These are phyloP conservation scores for Agelaius phoeniceus DNA, from an alignment of 2,113 vertebrate species.

Conservation along the genomic window DNA sequence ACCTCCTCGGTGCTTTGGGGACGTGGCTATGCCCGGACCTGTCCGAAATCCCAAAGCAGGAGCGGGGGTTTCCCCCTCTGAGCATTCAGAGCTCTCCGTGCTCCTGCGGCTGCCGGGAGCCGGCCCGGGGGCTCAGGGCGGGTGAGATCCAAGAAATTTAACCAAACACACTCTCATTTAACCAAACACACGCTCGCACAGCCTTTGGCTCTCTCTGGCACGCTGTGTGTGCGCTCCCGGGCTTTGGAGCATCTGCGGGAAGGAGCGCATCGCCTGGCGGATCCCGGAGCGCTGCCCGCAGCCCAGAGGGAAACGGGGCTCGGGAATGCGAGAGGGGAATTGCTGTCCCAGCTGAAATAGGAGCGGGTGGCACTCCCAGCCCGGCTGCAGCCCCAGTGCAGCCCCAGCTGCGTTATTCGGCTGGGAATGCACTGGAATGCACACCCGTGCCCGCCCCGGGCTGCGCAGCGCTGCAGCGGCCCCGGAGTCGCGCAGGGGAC, in stretches of 20 bases:
- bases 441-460: not conserved
- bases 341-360: not conserved
- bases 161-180: no score
- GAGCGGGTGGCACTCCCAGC: not conserved
- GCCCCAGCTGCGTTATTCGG: not conserved
- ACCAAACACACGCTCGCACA: fast-evolving
- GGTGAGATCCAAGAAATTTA: not conserved
- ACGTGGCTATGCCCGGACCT: no score
- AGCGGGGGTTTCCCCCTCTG: fast-evolving
- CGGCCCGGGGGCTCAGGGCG: fast-evolving
- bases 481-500: fast-evolving
- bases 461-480: not conserved
- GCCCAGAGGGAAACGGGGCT: not conserved
- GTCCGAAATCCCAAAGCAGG: fast-evolving
- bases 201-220: fast-evolving
- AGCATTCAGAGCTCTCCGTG: fast-evolving
- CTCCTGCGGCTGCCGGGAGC: no score
- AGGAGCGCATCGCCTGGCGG: not conserved
- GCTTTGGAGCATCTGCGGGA: fast-evolving
- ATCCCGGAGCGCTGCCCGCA: fast-evolving
- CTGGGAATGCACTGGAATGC: fast-evolving
- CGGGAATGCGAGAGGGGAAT: not conserved
- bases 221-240: fast-evolving
- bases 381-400: not conserved
- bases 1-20: not conserved